phyloP scores from a whole-genome alignment of 1,140 invertebrate species.

The Monochamus saltuarius region DNA sequence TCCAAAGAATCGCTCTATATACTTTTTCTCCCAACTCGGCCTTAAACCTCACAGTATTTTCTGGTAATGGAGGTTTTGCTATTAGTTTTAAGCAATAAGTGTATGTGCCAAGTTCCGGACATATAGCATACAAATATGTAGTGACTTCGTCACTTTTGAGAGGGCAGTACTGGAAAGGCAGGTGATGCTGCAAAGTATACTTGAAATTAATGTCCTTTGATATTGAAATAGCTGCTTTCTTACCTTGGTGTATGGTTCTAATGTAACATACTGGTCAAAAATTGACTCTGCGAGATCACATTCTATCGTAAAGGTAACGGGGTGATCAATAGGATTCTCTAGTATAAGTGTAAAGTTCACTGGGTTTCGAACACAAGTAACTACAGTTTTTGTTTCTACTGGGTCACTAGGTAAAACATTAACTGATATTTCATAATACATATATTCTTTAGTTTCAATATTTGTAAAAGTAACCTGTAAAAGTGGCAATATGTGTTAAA shows the following conservation, averaged over 20 bases:
- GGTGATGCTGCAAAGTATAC: slow-evolving; percentile 24
- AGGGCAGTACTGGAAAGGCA: slow-evolving; percentile 30
- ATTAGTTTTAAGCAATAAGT: slow-evolving; percentile 29
- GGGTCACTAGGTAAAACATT: slow-evolving; percentile 29
- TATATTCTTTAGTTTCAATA: slow-evolving; percentile 31
- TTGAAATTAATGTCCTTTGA: background rate
- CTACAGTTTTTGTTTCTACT: slow-evolving; percentile 24
- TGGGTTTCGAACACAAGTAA: slow-evolving; percentile 23
- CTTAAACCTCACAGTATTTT: slow-evolving; percentile 26
- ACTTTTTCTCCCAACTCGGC: slow-evolving; percentile 26
- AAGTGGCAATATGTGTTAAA: background rate
- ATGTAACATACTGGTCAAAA: slow-evolving; percentile 24
- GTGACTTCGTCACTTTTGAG: slow-evolving; percentile 15
- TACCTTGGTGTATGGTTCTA: slow-evolving; percentile 32
- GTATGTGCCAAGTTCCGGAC: slow-evolving; percentile 35
- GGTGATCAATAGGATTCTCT: slow-evolving; percentile 35
- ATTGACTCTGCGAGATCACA: slow-evolving; percentile 16
- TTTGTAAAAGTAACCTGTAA: slow-evolving; percentile 36
- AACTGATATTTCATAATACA: slow-evolving; percentile 33
- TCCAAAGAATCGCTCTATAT: slow-evolving; percentile 19
- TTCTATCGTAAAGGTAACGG: slow-evolving; percentile 27
- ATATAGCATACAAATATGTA: slow-evolving; percentile 24
- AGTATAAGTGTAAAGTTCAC: slow-evolving; percentile 28
- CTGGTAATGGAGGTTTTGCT: slow-evolving; percentile 24
- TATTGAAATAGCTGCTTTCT: background rate